Evolutionary conservation across 2,797 vertebrate species (phyloP).

Genomic region (Alfaro cultratus): DNA sequence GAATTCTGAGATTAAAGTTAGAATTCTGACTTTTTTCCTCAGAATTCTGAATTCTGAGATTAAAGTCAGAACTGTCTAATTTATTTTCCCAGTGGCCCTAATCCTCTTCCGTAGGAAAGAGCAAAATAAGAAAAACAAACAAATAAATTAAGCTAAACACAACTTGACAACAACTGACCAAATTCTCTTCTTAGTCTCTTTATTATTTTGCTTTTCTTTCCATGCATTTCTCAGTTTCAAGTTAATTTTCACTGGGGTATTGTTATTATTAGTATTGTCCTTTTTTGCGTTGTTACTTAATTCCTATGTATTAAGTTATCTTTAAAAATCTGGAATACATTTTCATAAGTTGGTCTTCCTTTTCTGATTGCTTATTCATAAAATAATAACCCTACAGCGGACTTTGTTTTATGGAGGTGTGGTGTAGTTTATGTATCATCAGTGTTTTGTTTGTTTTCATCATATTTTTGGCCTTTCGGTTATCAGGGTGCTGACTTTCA

Average conservation of each 20-base stretch:
- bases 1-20: too few relatives aligned
- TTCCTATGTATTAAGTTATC: neutral
- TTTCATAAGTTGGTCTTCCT: neutral
- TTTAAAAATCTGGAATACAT: neutral
- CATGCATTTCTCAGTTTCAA: neutral
- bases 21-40: too few relatives aligned
- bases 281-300: neutral
- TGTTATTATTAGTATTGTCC: neutral
- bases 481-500: slow-evolving; percentile 55
- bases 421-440: slow-evolving; percentile 51
- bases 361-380: neutral
- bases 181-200: neutral
- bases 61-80: too few relatives aligned
- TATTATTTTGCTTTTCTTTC: neutral
- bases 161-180: neutral
- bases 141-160: neutral
- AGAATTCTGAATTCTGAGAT: too few relatives aligned
- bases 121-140: neutral
- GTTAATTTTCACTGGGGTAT: neutral
- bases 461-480: slow-evolving; percentile 56
- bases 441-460: slow-evolving; percentile 56
- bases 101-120: too few relatives aligned
- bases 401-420: slow-evolving; percentile 17
- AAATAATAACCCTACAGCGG: slow-evolving; percentile 1
- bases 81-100: too few relatives aligned